Evolutionary conservation across 2,113 vertebrate species (phyloP).

Genomic region (Phoxinus phoxinus): DNA sequence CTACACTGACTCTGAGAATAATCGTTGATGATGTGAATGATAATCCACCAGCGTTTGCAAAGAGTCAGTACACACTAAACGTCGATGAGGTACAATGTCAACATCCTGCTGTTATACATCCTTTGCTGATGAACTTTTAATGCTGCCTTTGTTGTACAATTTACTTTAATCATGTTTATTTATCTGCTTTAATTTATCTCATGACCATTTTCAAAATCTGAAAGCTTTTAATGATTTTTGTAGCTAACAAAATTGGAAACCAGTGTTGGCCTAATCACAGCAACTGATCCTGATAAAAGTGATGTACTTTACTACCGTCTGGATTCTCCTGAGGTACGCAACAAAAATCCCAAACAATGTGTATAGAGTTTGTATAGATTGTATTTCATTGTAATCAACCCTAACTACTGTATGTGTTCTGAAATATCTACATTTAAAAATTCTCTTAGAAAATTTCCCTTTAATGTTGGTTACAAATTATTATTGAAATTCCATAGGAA

Average conservation of each 20-base stretch:
- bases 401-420: too few relatives aligned
- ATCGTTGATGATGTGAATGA: slow-evolving; percentile 66
- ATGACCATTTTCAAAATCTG: not conserved
- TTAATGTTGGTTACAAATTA: not conserved
- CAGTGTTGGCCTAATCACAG: slow-evolving; percentile 17
- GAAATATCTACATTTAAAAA: not conserved
- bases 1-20: accelerated
- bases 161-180: not conserved
- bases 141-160: not conserved
- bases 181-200: not conserved
- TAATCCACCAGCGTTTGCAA: slow-evolving; percentile 63
- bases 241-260: slow-evolving; percentile 43
- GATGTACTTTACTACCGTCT: slow-evolving; percentile 46
- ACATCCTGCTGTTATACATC: too few relatives aligned
- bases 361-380: not conserved
- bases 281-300: slow-evolving; percentile 43
- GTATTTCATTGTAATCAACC: not conserved
- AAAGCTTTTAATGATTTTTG: not conserved
- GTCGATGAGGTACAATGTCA: slow-evolving; percentile 72
- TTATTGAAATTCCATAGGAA: not conserved
- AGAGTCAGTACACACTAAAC: not conserved
- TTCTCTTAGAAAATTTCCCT: not conserved
- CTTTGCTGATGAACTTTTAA: not conserved
- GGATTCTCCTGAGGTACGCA: slow-evolving; percentile 34
- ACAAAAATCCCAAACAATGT: not conserved